Evolutionary conservation across 2,888 invertebrate species (phyloP).

Genomic region (Dioctria rufipes): DNA sequence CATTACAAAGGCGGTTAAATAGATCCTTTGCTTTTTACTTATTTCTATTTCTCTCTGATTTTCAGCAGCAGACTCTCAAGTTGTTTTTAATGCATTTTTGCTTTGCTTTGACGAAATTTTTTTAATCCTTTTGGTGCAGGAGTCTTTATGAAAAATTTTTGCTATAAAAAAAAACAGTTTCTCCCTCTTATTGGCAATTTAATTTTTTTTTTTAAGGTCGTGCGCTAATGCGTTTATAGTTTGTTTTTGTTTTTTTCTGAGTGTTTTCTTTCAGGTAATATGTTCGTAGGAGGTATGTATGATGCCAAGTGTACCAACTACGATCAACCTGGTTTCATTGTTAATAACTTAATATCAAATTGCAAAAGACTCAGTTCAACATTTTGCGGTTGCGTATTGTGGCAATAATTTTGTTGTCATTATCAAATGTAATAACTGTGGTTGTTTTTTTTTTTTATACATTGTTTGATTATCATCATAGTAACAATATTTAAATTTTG

Average conservation of each 20-base stretch:
- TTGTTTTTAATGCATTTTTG: not conserved
- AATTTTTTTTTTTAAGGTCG: not conserved
- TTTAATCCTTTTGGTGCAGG: not conserved
- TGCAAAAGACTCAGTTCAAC: not conserved
- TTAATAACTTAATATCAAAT: not conserved
- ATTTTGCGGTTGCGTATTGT: conserved; percentile 29
- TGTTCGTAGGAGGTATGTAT: no score
- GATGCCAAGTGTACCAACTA: no score
- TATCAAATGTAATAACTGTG: conserved; percentile 22
- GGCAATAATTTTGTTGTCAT: conserved; percentile 31
- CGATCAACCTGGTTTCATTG: no score
- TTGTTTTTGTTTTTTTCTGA: not conserved
- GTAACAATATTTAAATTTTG: not conserved
- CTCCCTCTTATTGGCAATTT: not conserved
- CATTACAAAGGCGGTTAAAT: conserved; percentile 42
- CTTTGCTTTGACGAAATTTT: not conserved
- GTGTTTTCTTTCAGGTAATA: not conserved
- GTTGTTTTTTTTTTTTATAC: not conserved
- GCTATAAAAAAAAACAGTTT: not conserved
- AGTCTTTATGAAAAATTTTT: not conserved
- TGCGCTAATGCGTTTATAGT: not conserved
- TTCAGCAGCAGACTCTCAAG: not conserved
- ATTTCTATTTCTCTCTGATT: not conserved
- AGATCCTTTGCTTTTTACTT: conserved; percentile 23
- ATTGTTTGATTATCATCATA: not conserved